A percentile compares a stretch with the other conserved stretches of the same genome.
Evolutionary conservation across 2,797 vertebrate species (phyloP).

Genomic region (Molossus molossus): DNA sequence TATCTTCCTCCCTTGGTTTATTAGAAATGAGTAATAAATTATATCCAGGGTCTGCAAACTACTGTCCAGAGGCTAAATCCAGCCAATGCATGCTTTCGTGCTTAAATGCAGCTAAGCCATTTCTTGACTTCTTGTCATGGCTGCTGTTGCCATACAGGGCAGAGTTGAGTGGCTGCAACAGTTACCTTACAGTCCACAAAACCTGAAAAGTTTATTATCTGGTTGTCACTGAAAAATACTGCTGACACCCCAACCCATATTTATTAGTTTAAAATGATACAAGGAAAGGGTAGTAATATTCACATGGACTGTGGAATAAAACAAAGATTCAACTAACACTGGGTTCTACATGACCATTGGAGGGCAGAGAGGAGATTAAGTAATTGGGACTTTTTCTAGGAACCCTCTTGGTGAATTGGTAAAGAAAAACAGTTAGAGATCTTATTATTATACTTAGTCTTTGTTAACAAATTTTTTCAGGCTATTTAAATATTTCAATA

Average conservation of each 20-base stretch:
- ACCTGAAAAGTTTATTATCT: neutral
- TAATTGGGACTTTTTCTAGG: neutral
- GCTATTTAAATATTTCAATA: conserved; percentile 46
- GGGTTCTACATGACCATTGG: neutral
- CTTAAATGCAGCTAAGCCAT: neutral
- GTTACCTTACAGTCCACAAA: neutral
- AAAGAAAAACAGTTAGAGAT: neutral
- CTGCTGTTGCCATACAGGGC: neutral
- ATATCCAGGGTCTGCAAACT: neutral
- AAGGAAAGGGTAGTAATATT: conserved; percentile 14
- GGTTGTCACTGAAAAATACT: neutral
- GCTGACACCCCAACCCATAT: neutral
- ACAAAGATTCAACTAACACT: conserved; percentile 5
- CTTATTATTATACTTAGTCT: neutral
- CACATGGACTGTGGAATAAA: conserved; percentile 25
- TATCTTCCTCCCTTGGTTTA: neutral
- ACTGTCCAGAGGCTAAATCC: neutral
- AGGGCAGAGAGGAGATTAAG: neutral
- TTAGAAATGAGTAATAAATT: conserved; percentile 36
- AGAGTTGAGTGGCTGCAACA: neutral
- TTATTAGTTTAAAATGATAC: conserved; percentile 57
- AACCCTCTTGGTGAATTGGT: neutral
- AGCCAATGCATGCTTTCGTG: neutral
- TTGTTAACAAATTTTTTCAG: conserved; percentile 44
- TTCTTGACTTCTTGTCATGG: neutral